Evolutionary conservation across 2,113 vertebrate species (phyloP).

Genomic region (Psittacula cyanocephala): DNA sequence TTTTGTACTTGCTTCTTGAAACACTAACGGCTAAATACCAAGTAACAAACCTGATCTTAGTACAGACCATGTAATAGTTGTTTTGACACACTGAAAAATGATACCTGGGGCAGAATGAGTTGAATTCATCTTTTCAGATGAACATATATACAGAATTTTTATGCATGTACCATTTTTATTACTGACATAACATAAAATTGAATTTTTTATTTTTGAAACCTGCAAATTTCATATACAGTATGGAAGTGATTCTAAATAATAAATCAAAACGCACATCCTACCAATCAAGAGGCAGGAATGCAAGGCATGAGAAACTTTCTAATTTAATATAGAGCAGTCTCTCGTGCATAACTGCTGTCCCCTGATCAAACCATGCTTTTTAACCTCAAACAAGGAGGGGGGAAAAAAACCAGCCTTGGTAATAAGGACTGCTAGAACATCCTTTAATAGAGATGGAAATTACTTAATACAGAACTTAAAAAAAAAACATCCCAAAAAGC

Average conservation of each 20-base stretch:
- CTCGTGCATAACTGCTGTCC: constrained; percentile 10
- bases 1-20: neutral
- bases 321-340: constrained; percentile 4
- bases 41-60: neutral
- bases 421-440: neutral
- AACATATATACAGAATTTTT: neutral
- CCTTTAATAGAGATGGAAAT: neutral
- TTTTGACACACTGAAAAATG: neutral
- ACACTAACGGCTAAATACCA: neutral
- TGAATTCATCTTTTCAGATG: neutral
- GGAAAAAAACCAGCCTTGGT: neutral
- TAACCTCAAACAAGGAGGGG: constrained; percentile 1
- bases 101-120: neutral
- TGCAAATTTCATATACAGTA: neutral
- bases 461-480: neutral
- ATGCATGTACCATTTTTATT: neutral
- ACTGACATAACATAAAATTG: neutral
- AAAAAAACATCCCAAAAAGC: neutral
- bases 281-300: neutral
- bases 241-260: constrained; percentile 38
- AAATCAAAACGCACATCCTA: neutral
- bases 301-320: neutral
- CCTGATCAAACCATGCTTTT: constrained; percentile 26
- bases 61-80: neutral
- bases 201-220: constrained; percentile 3